These are phyloP conservation scores for Zonotrichia leucophrys DNA, from an alignment of 2,113 vertebrate genomes.

Conservation along the genomic window DNA sequence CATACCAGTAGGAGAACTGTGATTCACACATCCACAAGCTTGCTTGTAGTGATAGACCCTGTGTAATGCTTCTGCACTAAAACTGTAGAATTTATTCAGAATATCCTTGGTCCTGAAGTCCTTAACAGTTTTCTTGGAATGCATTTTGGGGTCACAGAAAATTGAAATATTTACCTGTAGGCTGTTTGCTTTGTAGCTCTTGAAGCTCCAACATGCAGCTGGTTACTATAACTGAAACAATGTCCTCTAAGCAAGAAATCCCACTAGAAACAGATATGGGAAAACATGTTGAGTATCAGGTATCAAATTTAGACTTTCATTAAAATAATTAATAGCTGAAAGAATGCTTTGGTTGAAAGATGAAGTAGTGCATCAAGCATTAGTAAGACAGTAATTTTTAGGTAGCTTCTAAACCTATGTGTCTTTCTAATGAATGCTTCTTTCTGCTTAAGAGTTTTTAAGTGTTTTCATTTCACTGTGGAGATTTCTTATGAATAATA, in stretches of 20 bases:
- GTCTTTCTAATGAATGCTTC: background rate
- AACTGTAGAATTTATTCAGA: background rate
- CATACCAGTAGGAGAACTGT: background rate
- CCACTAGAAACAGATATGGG: background rate
- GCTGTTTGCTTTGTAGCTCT: background rate
- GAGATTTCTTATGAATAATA: background rate
- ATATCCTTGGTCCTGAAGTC: background rate
- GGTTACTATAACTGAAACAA: background rate
- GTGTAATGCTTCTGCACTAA: background rate
- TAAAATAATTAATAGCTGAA: background rate
- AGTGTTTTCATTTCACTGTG: background rate
- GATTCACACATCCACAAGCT: background rate
- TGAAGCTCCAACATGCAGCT: background rate
- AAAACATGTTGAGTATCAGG: background rate
- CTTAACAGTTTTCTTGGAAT: background rate
- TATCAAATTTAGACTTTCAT: background rate
- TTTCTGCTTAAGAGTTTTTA: background rate
- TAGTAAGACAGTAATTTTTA: background rate
- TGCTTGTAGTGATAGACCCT: background rate
- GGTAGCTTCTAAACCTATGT: background rate
- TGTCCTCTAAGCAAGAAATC: background rate
- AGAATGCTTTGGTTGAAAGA: background rate
- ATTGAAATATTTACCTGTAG: background rate
- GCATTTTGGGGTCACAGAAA: background rate
- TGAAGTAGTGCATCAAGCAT: background rate